Percentiles rank a stretch among this genome's conserved stretches.
phyloP scores from a whole-genome alignment of 2,797 vertebrate genomes.

The Brotogeris chrysoptera region DNA sequence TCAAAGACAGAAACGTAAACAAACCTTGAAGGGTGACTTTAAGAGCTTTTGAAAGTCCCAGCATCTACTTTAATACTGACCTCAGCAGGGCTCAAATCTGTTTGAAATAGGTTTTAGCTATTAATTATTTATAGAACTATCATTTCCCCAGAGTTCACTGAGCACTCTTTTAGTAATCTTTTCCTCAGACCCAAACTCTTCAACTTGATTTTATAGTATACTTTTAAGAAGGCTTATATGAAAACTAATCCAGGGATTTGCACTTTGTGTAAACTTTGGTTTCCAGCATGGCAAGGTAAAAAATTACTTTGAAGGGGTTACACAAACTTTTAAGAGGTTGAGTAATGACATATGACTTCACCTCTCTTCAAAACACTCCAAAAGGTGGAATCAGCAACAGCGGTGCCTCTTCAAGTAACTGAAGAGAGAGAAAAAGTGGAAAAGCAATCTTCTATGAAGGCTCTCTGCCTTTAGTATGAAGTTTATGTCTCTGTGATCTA shows the following conservation, averaged over 20 bases:
- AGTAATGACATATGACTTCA: conserved; percentile 30
- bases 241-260: conserved; percentile 53
- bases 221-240: conserved; percentile 16
- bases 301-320: conserved; percentile 45
- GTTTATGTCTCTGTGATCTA: neutral
- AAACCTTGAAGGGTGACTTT: conserved; percentile 43
- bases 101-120: conserved; percentile 48
- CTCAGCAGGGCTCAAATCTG: conserved; percentile 20
- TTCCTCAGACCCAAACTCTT: conserved; percentile 9
- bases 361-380: conserved; percentile 11
- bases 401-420: neutral
- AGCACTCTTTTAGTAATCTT: conserved; percentile 35
- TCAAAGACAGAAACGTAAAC: conserved; percentile 52
- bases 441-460: neutral
- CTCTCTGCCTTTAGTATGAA: neutral
- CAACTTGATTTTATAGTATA: conserved; percentile 35
- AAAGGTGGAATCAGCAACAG: neutral
- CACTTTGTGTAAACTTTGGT: conserved; percentile 17
- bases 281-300: conserved; percentile 34
- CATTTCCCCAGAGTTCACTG: neutral
- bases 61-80: conserved; percentile 20
- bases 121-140: conserved; percentile 62
- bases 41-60: conserved; percentile 42
- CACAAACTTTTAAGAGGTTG: conserved; percentile 39
- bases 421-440: neutral